Conservation (phyloP, 2,113 vertebrate species). For the Otolemur garnettii region DNA sequence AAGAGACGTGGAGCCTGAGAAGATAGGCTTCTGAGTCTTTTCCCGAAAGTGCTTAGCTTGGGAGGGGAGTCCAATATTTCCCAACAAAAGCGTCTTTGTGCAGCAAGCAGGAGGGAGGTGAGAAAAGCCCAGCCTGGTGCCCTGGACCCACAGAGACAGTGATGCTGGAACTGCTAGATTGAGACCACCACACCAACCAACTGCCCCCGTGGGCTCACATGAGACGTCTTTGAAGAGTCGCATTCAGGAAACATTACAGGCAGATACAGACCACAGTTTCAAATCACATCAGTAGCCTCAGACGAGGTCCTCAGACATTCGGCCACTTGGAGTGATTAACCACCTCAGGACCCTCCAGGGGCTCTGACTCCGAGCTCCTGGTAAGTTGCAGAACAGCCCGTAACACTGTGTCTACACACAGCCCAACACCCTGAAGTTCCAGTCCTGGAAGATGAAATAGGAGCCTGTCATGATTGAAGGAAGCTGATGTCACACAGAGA, state of each 20-base stretch:
- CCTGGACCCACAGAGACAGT: conserved; percentile 83
- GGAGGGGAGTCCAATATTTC: conserved; percentile 86
- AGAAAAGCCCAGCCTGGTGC: conserved; percentile 69
- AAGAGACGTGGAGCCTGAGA: conserved; percentile 88
- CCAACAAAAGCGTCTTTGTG: conserved; percentile 91
- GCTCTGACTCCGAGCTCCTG: neutral
- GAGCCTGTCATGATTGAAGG: neutral
- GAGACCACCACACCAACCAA: conserved; percentile 80
- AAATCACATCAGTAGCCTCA: conserved; percentile 43
- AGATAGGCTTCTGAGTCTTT: conserved; percentile 89
- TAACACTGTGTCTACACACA: neutral
- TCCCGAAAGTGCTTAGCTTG: conserved; percentile 89
- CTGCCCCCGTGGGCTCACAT: neutral
- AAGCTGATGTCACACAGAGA: neutral
- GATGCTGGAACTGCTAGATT: conserved; percentile 78
- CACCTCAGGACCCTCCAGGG: neutral
- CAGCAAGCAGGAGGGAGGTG: conserved; percentile 80
- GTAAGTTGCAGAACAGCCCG: neutral
- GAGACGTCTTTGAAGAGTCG: conserved; percentile 25
- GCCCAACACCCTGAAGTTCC: neutral
- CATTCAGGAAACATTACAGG: conserved; percentile 46
- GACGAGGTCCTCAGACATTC: neutral
- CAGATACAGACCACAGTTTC: neutral
- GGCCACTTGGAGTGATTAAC: neutral
- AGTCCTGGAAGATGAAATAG: neutral